phyloP scores from a whole-genome alignment of 2,888 invertebrate species.

The Lissocephala sabroskyi region DNA sequence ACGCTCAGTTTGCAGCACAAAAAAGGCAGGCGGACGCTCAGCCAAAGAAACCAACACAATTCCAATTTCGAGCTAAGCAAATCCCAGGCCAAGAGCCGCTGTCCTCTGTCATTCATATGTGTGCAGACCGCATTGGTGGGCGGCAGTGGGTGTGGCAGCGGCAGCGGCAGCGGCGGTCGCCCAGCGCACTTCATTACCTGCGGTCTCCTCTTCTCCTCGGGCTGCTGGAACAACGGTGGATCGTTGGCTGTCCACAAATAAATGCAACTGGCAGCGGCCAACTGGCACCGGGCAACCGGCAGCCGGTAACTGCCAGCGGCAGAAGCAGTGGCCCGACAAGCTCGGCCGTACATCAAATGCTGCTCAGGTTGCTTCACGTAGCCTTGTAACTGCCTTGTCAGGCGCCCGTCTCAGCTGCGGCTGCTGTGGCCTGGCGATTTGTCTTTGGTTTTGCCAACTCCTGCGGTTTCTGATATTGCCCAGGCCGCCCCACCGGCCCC shows the following conservation, averaged over 20 bases:
- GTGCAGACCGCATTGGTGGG: conserved; percentile 17
- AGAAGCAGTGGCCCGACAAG: too few relatives aligned
- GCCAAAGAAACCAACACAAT: too few relatives aligned
- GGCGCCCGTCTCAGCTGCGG: conserved; percentile 3
- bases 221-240: background rate
- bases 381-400: background rate
- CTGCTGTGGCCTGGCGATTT: conserved; percentile 23
- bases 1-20: too few relatives aligned
- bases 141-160: background rate
- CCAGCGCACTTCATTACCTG: conserved; percentile 35
- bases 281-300: too few relatives aligned
- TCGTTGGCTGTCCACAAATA: conserved; percentile 43
- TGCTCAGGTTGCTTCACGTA: background rate
- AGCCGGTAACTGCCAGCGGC: too few relatives aligned
- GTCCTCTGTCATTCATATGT: conserved; percentile 28
- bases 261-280: conserved; percentile 12
- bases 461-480: too few relatives aligned
- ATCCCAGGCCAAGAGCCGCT: conserved; percentile 10
- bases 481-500: too few relatives aligned
- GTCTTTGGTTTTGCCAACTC: conserved; percentile 31
- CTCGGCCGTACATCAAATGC: conserved; percentile 11
- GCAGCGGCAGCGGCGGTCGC: background rate
- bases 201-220: too few relatives aligned
- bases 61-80: conserved; percentile 41
- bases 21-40: too few relatives aligned